Conservation (phyloP, 23 tunicate genomes). For the Trididemnum nubilum region DNA sequence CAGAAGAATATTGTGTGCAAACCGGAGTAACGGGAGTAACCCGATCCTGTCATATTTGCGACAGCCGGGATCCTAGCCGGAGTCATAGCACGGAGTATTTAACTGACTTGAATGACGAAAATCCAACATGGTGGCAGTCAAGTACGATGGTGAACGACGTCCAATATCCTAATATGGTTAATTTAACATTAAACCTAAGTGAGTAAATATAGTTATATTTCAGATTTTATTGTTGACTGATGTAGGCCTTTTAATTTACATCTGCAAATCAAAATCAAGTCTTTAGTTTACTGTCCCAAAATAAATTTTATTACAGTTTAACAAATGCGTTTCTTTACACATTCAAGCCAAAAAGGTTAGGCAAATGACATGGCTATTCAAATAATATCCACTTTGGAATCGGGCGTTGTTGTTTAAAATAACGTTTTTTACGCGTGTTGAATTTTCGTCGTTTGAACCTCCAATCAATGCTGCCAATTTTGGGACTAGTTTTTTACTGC, state of each 20-base stretch:
- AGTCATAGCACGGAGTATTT: slow-evolving; percentile 54
- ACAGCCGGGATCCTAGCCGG: slow-evolving; percentile 22
- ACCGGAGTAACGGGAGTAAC: slow-evolving; percentile 91
- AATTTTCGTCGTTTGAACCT: too few species aligned
- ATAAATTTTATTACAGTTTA: too few species aligned
- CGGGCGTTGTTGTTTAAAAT: too few species aligned
- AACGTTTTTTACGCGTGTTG: too few species aligned
- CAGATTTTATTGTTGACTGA: neutral
- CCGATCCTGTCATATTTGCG: slow-evolving; percentile 83
- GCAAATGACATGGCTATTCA: too few species aligned
- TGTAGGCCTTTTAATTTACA: too few species aligned
- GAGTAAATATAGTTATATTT: slow-evolving; percentile 32
- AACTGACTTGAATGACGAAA: slow-evolving; percentile 70
- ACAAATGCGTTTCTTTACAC: too few species aligned
- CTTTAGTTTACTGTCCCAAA: neutral
- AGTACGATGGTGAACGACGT: slow-evolving; percentile 84
- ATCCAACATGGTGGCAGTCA: slow-evolving; percentile 94
- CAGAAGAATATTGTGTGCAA: slow-evolving; percentile 87
- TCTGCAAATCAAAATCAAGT: too few species aligned
- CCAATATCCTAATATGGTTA: slow-evolving; percentile 82
- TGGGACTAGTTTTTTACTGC: too few species aligned
- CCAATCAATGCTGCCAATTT: too few species aligned
- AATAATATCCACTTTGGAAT: too few species aligned
- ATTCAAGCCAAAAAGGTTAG: too few species aligned
- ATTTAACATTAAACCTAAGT: slow-evolving; percentile 84